Conservation (phyloP, 2,888 invertebrate species). For the Oscheius onirici region DNA sequence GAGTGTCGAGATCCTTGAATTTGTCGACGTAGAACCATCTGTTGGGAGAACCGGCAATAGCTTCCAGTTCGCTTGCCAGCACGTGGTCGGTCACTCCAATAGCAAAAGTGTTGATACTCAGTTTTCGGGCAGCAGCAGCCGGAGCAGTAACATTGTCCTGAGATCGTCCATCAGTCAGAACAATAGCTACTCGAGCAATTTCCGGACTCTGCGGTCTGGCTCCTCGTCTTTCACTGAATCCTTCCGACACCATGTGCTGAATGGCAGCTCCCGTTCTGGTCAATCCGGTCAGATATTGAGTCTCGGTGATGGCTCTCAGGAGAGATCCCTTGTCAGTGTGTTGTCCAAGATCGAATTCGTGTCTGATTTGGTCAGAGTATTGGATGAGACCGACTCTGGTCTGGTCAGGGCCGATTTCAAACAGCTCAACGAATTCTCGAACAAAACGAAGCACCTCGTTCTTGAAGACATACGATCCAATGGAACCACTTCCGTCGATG, state of each 20-base stretch:
- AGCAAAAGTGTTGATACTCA: conserved; percentile 71
- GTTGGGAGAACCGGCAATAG: conserved; percentile 69
- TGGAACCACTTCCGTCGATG: conserved; percentile 71
- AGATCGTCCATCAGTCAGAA: conserved; percentile 73
- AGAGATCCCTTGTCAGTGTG: conserved; percentile 50
- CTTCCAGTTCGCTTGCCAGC: conserved; percentile 69
- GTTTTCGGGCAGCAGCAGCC: conserved; percentile 68
- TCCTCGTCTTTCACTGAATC: conserved; percentile 69
- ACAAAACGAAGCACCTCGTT: conserved; percentile 70
- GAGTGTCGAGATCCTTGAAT: conserved; percentile 71
- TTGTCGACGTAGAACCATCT: conserved; percentile 71
- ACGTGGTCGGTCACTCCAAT: conserved; percentile 72
- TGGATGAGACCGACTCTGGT: conserved; percentile 71
- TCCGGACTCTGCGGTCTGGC: conserved; percentile 58
- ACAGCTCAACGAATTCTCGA: conserved; percentile 70
- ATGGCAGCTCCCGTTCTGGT: conserved; percentile 71
- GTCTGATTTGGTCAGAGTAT: conserved; percentile 70
- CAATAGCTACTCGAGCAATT: conserved; percentile 69
- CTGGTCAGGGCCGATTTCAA: conserved; percentile 70
- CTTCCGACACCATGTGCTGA: conserved; percentile 70
- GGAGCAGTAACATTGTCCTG: conserved; percentile 72
- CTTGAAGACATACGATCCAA: conserved; percentile 71
- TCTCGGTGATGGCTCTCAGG: conserved; percentile 56
- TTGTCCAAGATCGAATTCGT: conserved; percentile 70
- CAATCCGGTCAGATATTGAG: conserved; percentile 69